Conservation (phyloP, 2,797 vertebrate species). For the Sebastiscus albofasciatus region DNA sequence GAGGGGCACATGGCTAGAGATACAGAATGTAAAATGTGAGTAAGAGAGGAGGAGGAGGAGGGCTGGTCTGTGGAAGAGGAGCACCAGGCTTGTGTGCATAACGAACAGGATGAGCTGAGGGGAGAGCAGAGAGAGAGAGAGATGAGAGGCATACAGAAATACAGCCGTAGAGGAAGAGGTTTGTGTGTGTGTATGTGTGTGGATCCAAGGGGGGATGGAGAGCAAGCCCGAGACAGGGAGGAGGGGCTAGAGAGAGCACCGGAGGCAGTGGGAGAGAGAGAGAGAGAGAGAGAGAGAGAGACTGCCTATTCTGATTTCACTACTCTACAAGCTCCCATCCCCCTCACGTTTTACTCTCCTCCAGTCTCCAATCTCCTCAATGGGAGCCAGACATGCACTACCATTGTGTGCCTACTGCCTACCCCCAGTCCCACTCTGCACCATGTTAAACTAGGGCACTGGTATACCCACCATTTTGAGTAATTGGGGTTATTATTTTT, state of each 20-base stretch:
- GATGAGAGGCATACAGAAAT: conserved; percentile 70
- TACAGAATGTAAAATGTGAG: conserved; percentile 52
- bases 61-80: conserved; percentile 41
- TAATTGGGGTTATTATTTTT: conserved; percentile 62
- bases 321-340: conserved; percentile 76
- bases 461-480: conserved; percentile 77
- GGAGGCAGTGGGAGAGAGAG: conserved; percentile 62
- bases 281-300: conserved; percentile 46
- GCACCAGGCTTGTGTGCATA: conserved; percentile 53
- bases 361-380: conserved; percentile 75
- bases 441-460: conserved; percentile 78
- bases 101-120: conserved; percentile 69
- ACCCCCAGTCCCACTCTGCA: conserved; percentile 70
- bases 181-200: conserved; percentile 33
- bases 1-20: conserved; percentile 47
- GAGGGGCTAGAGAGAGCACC: conserved; percentile 68
- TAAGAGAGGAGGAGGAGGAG: conserved; percentile 21
- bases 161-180: conserved; percentile 63
- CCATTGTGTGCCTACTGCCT: conserved; percentile 76
- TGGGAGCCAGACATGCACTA: conserved; percentile 77
- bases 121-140: conserved; percentile 45
- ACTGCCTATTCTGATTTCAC: conserved; percentile 76
- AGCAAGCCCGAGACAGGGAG: conserved; percentile 58
- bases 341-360: conserved; percentile 77
- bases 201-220: conserved; percentile 51